These are phyloP conservation scores for Mico argentatus DNA, from an alignment of 2,797 vertebrate genomes.

Conservation along the genomic window DNA sequence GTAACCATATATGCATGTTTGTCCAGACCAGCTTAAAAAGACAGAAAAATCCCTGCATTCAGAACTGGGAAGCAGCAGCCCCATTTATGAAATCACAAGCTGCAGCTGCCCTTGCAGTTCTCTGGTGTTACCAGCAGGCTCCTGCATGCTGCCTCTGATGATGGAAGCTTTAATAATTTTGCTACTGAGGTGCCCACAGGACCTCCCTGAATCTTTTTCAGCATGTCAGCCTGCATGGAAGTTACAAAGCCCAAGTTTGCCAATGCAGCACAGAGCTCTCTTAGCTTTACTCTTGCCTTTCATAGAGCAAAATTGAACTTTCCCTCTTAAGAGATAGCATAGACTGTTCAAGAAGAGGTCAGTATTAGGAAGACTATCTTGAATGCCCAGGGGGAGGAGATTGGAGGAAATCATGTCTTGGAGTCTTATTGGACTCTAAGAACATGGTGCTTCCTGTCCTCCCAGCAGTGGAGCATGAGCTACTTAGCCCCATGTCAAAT, in stretches of 20 bases:
- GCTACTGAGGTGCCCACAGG: background rate
- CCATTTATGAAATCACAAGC: background rate
- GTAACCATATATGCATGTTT: background rate
- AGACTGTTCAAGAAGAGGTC: background rate
- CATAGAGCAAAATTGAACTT: background rate
- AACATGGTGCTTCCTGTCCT: background rate
- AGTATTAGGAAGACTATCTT: background rate
- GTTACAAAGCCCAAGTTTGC: background rate
- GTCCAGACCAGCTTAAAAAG: background rate
- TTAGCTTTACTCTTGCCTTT: background rate
- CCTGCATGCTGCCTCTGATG: background rate
- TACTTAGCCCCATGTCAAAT: background rate
- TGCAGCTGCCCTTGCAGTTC: background rate
- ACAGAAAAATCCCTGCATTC: background rate
- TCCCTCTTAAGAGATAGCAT: background rate
- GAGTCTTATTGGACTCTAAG: background rate
- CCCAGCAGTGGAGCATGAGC: background rate
- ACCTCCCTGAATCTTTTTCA: background rate
- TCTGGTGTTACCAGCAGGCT: background rate
- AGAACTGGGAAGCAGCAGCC: background rate
- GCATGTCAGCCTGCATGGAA: background rate
- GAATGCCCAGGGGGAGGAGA: background rate
- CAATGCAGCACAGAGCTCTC: background rate
- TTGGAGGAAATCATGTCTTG: background rate
- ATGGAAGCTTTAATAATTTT: background rate